Base-by-base conservation (phyloP, 2,797 vertebrate species). In the Microctenopoma steveboyesi region DNA sequence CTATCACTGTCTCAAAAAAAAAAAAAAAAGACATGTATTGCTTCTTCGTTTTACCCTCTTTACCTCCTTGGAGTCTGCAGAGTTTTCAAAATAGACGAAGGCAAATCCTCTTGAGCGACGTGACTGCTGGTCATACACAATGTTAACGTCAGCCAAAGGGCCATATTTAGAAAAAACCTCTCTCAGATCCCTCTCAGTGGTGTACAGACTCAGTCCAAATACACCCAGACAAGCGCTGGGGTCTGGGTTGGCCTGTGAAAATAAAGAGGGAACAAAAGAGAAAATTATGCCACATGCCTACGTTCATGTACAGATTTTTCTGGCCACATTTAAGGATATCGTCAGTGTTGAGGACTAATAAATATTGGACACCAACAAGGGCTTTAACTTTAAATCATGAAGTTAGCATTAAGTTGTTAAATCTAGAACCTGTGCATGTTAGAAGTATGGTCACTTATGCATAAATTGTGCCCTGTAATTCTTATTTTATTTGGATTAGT, bases 111-210 rank as follows among this genome's bases (percentile, higher is more conserved):
- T 94, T 27, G 98, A 99, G 42, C 98, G 97, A 1, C 96, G 94
- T 0, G 97, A 99, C 86, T 99, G 97, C 82, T 99, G 98, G 80
- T 99, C 97, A 15, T 97, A 99, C 18, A 99, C 97, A 7, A 99
- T 98, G 86, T 94, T 96, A 71, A 98, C 97, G 1, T 95, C 95
- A 0, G 90, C 82, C 77, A 99, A 92, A 4, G 97, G 97, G 59
- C 97, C 98, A 12, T 98, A 98, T 80, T 98, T 98, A 35, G 97
- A 99, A 90, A 99, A 99, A 2, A 99, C 97, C 62, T 99, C 98
- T 83, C 97, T 95, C 69, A 99, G 91, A 81, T 99, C 97, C 72
- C 97, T 94, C 72, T 99, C 98, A 9, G 96, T 98, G 67, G 98
- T 99, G 86, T 99, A 98, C 39, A 99, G 92, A 56, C 97, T 99